Evolutionary conservation across 2,888 invertebrate genomes (phyloP), one percentile per base, ranked within the genome.

Genomic region (Sepioteuthis lessoniana): DNA sequence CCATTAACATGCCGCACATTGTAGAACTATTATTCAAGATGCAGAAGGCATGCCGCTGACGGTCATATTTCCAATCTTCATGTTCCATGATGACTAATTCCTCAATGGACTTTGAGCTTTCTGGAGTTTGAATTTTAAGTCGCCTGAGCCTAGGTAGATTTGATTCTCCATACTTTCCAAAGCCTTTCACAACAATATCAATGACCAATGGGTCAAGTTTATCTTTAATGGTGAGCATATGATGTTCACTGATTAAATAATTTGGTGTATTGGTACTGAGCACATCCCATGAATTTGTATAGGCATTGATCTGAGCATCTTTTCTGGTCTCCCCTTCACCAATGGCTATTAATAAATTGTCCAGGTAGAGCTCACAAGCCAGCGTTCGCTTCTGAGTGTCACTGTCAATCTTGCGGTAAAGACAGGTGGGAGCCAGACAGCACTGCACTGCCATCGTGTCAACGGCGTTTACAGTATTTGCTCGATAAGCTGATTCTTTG

Each of bases 1-100:
- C 96, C 92, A 96, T 94, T n/a, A 96, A 94, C 94, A 96, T 95
- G 46, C 95, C 95, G 94, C 96, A 96, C 93, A 95, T 94, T 7
- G 96, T 95, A 55, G 96, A 95, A 93, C 95, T 95, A 94, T 95
- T 95, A 94, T 95, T 95, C 92, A 96, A 94, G 50, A 96, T 96
- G 94, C 95, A 95, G 95, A 96, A 96, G 25, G 96, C 95, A 94
- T 96, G 96, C 28, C 95, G 94, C 93, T 95, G 94, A 46, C 96
- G 95, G 94, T 96, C 96, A 90, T 94, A 93, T 5, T 94, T 94
- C 96, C 96, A 96, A 93, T 96, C 95, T 50, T 95, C 94, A 91
- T 96, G 95, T 94, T 96, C 96, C 46, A 96, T 94, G 35, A 96
- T 95, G 0, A 96, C 95, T 28, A 95, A 91, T 16, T 94, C 94